These are phyloP conservation scores for Ecdyonurus torrentis DNA, from an alignment of 2,888 invertebrate species.

Conservation along the genomic window DNA sequence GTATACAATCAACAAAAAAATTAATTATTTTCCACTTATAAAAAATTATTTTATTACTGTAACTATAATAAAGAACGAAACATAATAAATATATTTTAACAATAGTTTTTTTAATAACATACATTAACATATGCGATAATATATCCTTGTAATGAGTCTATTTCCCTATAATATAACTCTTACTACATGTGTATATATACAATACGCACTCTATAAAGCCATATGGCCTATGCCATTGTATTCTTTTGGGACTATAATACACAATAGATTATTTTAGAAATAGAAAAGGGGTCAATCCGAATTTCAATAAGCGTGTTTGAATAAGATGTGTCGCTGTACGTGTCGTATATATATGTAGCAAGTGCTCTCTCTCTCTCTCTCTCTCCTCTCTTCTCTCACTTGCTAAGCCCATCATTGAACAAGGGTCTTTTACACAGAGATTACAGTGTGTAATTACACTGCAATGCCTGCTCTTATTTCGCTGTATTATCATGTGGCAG, in stretches of 20 bases:
- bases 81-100: too few relatives aligned
- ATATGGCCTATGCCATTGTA: not conserved
- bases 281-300: not conserved
- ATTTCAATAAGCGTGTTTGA: not conserved
- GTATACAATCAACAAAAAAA: too few relatives aligned
- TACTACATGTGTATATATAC: too few relatives aligned
- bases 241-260: not conserved
- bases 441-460: not conserved
- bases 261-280: not conserved
- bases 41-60: too few relatives aligned
- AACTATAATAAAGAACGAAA: too few relatives aligned
- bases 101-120: too few relatives aligned
- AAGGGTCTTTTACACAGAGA: not conserved
- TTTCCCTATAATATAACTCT: too few relatives aligned
- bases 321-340: not conserved
- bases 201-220: not conserved
- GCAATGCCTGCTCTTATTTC: not conserved
- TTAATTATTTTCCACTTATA: too few relatives aligned
- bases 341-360: not conserved
- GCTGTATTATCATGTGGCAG: not conserved
- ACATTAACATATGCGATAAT: too few relatives aligned
- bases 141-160: too few relatives aligned
- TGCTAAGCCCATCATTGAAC: not conserved
- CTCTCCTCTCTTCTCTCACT: too few relatives aligned
- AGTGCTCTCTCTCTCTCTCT: not conserved